Evolutionary conservation across 2,797 vertebrate genomes (phyloP).

Genomic region (Phrynocephalus vlangalii): DNA sequence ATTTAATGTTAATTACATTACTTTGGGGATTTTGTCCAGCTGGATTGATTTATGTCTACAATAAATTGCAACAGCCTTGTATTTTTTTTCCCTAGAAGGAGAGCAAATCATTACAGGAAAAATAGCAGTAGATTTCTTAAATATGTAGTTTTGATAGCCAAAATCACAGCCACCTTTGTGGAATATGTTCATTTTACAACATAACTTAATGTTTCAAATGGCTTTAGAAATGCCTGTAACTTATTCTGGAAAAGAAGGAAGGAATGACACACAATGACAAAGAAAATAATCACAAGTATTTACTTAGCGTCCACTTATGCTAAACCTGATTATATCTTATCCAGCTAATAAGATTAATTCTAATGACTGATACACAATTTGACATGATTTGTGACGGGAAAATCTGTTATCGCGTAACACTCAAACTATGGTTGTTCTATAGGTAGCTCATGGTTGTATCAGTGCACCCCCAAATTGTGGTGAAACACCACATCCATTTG

Average conservation of each 20-base stretch:
- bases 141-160: neutral
- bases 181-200: constrained; percentile 18
- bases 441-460: too few relatives aligned
- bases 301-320: neutral
- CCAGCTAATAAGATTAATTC: constrained; percentile 4
- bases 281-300: neutral
- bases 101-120: constrained; percentile 4
- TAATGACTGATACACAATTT: constrained; percentile 3
- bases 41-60: neutral
- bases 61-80: constrained; percentile 38
- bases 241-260: neutral
- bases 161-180: neutral
- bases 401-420: neutral
- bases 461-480: too few relatives aligned
- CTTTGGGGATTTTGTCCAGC: constrained; percentile 15
- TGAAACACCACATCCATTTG: too few relatives aligned
- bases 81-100: constrained; percentile 37
- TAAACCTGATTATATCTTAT: neutral
- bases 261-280: neutral
- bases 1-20: constrained; percentile 36
- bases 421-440: neutral
- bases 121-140: constrained; percentile 1
- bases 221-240: neutral
- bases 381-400: neutral
- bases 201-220: constrained; percentile 7